Evolutionary conservation across 2,888 invertebrate species (phyloP).

Genomic region (Euplexia lucipara): DNA sequence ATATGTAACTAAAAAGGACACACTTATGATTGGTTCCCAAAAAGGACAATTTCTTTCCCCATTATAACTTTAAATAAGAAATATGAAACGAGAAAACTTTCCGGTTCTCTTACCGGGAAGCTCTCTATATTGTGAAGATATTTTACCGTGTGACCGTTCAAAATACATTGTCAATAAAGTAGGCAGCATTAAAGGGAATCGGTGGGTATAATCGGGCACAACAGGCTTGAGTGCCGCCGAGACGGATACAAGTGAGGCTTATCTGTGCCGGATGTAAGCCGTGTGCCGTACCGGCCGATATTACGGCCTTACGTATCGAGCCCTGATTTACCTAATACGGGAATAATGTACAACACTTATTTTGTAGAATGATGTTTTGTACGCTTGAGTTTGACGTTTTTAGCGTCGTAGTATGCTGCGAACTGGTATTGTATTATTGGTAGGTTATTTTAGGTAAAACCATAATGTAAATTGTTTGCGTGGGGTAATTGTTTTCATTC

Average conservation of each 20-base stretch:
- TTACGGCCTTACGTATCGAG: slow-evolving; percentile 61
- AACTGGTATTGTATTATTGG: too few relatives aligned
- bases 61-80: slow-evolving; percentile 52
- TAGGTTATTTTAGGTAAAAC: too few relatives aligned
- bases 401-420: too few relatives aligned
- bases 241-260: slow-evolving; percentile 75
- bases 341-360: slow-evolving; percentile 54
- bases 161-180: slow-evolving; percentile 58
- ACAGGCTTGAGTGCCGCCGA: slow-evolving; percentile 60
- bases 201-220: slow-evolving; percentile 61
- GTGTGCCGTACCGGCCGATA: slow-evolving; percentile 59
- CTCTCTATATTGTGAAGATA: slow-evolving; percentile 31
- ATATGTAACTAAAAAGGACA: neutral
- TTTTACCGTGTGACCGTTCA: slow-evolving; percentile 52
- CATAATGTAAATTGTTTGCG: too few relatives aligned
- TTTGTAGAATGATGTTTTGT: slow-evolving; percentile 11
- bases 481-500: too few relatives aligned
- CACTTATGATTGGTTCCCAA: slow-evolving; percentile 14
- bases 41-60: slow-evolving; percentile 27
- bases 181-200: slow-evolving; percentile 56
- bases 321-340: slow-evolving; percentile 59
- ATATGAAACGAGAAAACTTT: slow-evolving; percentile 45
- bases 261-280: slow-evolving; percentile 75
- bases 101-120: slow-evolving; percentile 2
- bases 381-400: neutral